Base-by-base conservation (phyloP, 2,113 vertebrate species). In the Sciurus niger region DNA sequence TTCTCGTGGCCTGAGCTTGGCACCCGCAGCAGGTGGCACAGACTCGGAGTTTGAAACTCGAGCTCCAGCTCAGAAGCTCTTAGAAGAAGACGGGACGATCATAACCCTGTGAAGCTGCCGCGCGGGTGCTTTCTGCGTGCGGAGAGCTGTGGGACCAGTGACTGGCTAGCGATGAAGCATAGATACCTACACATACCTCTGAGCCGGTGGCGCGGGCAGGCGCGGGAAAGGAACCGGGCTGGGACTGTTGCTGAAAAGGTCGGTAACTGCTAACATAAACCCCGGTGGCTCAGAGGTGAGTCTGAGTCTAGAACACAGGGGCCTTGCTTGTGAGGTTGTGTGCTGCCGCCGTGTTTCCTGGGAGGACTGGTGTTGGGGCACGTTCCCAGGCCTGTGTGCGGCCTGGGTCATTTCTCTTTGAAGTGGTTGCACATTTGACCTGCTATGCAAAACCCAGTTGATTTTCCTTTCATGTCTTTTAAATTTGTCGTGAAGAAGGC, bases 81-180 rank as follows among this genome's bases (percentile, higher is more conserved):
- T 99, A 95, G 99, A 99, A 98, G 99, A 99, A 97, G 99, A 99
- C 0, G 99, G 99, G 46, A 99, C 99, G 1, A 99, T 99, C 82
- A 99, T 99, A 95, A 99, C 99, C 0, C 99, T 99, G 89, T 99
- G 99, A 99, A 93, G 48, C 93, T 32, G 6, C 8, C 28, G 2
- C 13, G 0, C 8, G 28, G 37, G 3, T 37, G 84, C 89, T 67
- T 84, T 91, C 77, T 48, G 70, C 85, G 60, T 37, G 46, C 28
- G 93, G 97, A 63, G 92, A 95, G 96, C 97, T 77, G 24, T 91
- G 86, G 2, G 87, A 0, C 84, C 83, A 98, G 96, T 93, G 91
- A 96, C 97, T 40, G 96, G 97, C 96, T 95, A n/a, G 76, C 95
- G 12, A n/a, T 48, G 46, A 48, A 8, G 40, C 40, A 4, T 40